These are phyloP conservation scores for Pangasius djambal DNA, from an alignment of 2,797 vertebrate species.

Conservation along the genomic window DNA sequence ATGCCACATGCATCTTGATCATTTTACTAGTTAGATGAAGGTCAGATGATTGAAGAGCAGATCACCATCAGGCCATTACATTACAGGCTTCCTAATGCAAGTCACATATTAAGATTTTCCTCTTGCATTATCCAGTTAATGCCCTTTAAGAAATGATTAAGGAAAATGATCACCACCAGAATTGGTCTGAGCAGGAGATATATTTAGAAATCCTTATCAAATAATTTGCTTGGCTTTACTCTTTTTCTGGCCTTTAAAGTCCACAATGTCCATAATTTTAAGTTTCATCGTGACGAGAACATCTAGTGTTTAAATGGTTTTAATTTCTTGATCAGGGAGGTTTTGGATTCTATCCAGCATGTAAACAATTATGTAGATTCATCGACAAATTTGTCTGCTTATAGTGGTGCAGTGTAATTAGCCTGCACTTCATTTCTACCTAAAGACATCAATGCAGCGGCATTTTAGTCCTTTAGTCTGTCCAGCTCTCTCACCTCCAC, in stretches of 20 bases:
- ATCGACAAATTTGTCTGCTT: too few species aligned
- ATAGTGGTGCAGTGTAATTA: background rate
- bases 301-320: background rate
- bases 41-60: background rate
- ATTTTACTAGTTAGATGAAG: background rate
- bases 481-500: background rate
- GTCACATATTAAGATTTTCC: background rate
- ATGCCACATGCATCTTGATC: background rate
- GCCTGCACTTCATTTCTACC: background rate
- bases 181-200: background rate
- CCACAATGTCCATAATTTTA: background rate
- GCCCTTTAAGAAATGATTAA: background rate
- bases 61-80: background rate
- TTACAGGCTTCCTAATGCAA: background rate
- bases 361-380: background rate
- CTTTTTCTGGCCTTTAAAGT: background rate
- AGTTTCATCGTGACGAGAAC: background rate
- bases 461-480: background rate
- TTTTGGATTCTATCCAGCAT: background rate
- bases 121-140: background rate
- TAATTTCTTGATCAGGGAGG: background rate
- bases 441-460: background rate
- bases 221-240: background rate
- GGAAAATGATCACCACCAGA: background rate
- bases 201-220: background rate